These are phyloP conservation scores for Pterois miles DNA, from an alignment of 2,797 vertebrate genomes.

Conservation along the genomic window DNA sequence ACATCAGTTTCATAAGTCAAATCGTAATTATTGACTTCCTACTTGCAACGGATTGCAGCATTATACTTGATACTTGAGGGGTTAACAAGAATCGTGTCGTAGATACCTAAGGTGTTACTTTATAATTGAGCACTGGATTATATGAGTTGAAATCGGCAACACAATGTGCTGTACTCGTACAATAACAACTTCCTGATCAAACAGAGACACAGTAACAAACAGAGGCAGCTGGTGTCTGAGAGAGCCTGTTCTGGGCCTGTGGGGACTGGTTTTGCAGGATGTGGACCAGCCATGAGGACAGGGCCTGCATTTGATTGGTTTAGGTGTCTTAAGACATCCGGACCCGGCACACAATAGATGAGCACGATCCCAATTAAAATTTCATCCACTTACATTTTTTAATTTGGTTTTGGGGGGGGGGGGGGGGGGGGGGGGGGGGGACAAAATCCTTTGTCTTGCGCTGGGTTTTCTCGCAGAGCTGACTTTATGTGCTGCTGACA, in stretches of 20 bases:
- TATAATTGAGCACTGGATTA: not conserved
- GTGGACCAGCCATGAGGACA: slow-evolving; percentile 36
- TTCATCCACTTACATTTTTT: slow-evolving; percentile 52
- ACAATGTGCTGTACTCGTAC: slow-evolving; percentile 2
- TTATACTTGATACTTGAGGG: not conserved
- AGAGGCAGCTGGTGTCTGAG: slow-evolving; percentile 41
- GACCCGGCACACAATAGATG: slow-evolving; percentile 36
- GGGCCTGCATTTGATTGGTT: slow-evolving; percentile 37
- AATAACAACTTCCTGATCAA: slow-evolving; percentile 40
- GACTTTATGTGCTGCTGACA: slow-evolving; percentile 51
- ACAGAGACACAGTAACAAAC: slow-evolving; percentile 27
- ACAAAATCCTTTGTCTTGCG: slow-evolving; percentile 1
- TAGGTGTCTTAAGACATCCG: slow-evolving; percentile 40
- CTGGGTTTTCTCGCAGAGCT: slow-evolving; percentile 36
- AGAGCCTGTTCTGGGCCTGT: slow-evolving; percentile 43
- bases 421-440: no score
- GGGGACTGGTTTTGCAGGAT: slow-evolving; percentile 50
- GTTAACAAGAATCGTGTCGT: not conserved
- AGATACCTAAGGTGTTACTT: not conserved
- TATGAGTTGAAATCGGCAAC: not conserved
- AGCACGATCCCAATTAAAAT: slow-evolving; percentile 56
- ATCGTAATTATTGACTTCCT: no score
- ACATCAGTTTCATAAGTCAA: no score
- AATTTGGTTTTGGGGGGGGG: no score
- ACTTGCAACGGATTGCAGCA: no score